These are phyloP conservation scores for Goniozus legneri DNA, from an alignment of 1,140 invertebrate genomes.

Conservation along the genomic window DNA sequence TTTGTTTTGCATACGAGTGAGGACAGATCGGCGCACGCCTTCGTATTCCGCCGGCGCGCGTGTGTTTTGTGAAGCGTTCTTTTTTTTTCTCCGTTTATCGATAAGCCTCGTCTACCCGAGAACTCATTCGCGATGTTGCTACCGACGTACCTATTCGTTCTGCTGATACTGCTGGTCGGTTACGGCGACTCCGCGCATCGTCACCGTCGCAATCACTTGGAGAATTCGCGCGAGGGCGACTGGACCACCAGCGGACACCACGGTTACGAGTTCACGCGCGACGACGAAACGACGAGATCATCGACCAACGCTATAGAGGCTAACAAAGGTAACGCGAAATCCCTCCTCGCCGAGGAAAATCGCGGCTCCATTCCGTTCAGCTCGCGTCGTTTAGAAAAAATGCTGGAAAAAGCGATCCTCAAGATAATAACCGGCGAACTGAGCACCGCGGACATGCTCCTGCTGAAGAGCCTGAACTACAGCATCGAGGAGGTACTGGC, in stretches of 20 bases:
- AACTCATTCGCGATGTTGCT: too few species aligned
- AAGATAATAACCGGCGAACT: conserved; percentile 48
- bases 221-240: too few species aligned
- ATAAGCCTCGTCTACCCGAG: too few species aligned
- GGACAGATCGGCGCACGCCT: too few species aligned
- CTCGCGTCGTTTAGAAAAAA: conserved; percentile 39
- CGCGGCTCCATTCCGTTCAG: conserved; percentile 29
- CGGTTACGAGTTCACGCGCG: not conserved
- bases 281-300: not conserved
- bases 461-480: conserved; percentile 48
- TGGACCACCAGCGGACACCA: not conserved
- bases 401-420: conserved; percentile 47
- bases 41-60: too few species aligned
- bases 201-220: too few species aligned
- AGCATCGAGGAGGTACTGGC: conserved; percentile 39
- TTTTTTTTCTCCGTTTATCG: too few species aligned
- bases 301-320: not conserved
- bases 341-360: conserved; percentile 10
- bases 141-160: too few species aligned
- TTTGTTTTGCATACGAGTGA: too few species aligned
- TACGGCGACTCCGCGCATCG: too few species aligned
- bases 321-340: not conserved
- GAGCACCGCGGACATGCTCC: conserved; percentile 35
- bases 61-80: too few species aligned
- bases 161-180: too few species aligned